Conservation (phyloP, 2,113 vertebrate species). For the Caloenas nicobarica region DNA sequence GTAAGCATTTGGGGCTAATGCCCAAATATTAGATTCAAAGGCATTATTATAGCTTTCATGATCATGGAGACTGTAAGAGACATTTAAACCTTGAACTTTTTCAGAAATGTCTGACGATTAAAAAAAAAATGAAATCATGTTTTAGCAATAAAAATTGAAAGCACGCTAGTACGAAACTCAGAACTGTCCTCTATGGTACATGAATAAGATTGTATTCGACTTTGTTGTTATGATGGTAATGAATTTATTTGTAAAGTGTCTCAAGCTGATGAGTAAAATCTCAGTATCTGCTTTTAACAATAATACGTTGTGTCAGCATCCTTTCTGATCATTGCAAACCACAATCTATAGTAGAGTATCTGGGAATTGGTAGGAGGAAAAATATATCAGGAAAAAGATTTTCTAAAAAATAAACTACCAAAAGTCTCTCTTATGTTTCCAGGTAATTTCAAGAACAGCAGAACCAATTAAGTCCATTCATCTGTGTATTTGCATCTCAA, state of each 20-base stretch:
- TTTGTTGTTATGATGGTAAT: background rate
- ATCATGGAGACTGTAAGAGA: background rate
- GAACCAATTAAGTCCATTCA: background rate
- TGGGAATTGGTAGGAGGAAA: background rate
- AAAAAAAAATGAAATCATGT: background rate
- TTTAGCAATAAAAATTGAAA: background rate
- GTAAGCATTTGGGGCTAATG: conserved; percentile 15
- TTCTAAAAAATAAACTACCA: background rate
- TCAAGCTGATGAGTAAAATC: background rate
- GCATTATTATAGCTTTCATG: background rate
- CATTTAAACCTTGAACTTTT: background rate
- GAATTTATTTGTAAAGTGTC: background rate
- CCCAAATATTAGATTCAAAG: conserved; percentile 20
- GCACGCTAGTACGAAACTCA: background rate
- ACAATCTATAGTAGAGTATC: background rate
- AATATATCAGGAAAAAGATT: background rate
- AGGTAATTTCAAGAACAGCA: background rate
- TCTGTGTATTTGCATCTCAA: background rate
- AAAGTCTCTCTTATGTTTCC: background rate
- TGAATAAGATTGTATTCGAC: background rate
- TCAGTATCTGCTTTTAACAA: background rate
- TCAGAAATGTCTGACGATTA: background rate
- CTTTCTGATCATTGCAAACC: background rate
- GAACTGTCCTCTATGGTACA: background rate
- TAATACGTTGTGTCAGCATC: background rate